phyloP scores from a whole-genome alignment of 2,888 invertebrate species.

The Sthenelais limicola region DNA sequence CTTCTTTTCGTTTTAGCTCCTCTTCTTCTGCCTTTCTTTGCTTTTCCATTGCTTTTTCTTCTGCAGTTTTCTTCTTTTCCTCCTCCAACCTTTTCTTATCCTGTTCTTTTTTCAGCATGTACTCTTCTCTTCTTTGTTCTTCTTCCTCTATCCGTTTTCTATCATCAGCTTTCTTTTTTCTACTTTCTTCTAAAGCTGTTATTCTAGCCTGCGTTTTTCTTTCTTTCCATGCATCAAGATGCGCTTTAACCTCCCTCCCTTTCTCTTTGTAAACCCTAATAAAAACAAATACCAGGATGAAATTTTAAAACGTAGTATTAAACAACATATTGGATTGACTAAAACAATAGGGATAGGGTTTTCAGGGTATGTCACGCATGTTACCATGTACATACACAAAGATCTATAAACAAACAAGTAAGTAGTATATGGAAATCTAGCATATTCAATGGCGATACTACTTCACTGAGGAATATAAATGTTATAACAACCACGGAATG shows the following conservation, averaged over 20 bases:
- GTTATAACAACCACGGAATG: no score
- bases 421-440: no score
- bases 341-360: neutral
- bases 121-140: no score
- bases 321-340: neutral
- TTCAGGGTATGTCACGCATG: neutral
- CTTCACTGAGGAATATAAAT: no score
- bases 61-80: no score
- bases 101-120: slow-evolving; percentile 20
- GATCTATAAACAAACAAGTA: no score
- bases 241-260: neutral
- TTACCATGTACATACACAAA: neutral
- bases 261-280: slow-evolving; percentile 23
- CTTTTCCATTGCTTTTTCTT: slow-evolving; percentile 34
- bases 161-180: slow-evolving; percentile 16
- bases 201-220: slow-evolving; percentile 22
- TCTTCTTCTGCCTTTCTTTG: slow-evolving; percentile 27
- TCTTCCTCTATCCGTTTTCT: slow-evolving; percentile 11
- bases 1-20: slow-evolving; percentile 48
- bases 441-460: no score
- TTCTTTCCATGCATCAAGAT: slow-evolving; percentile 20
- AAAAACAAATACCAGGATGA: no score
- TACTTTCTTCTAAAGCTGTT: slow-evolving; percentile 3
- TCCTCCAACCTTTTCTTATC: slow-evolving; percentile 13
- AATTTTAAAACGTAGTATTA: neutral